phyloP scores from a whole-genome alignment of 2,797 vertebrate genomes.

The Platyrinchus mystaceus region DNA sequence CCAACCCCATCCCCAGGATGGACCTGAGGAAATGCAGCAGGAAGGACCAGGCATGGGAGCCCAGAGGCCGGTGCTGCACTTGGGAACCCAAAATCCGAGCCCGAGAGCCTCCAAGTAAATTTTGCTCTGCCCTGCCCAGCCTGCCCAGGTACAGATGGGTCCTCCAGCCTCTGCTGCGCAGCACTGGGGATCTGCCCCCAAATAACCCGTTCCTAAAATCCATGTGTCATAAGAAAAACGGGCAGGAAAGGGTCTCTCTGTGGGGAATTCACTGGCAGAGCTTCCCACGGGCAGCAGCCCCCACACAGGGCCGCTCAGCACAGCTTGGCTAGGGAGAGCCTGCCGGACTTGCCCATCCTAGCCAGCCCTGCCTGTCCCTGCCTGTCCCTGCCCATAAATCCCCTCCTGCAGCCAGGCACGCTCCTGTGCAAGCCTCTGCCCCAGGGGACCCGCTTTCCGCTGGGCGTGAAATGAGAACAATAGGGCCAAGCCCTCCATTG shows the following conservation, averaged over 20 bases:
- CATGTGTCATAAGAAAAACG: rapidly evolving
- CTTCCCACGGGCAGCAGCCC: neutral
- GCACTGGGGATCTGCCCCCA: neutral
- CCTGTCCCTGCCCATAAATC: neutral
- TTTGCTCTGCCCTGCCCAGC: neutral
- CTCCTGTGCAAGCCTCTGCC: neutral
- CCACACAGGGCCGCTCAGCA: neutral
- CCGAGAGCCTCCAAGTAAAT: rapidly evolving
- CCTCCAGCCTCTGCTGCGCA: neutral
- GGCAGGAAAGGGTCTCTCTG: neutral
- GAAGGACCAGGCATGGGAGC: rapidly evolving
- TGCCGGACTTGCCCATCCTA: neutral
- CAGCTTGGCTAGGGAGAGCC: rapidly evolving
- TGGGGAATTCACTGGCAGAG: neutral
- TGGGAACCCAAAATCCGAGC: neutral
- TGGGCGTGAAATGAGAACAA: constrained; percentile 47
- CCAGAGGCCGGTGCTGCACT: neutral
- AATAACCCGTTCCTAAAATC: neutral
- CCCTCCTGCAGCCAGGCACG: neutral
- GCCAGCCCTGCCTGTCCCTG: neutral
- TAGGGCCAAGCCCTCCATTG: constrained; percentile 59
- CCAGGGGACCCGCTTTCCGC: constrained; percentile 25
- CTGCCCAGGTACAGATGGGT: neutral
- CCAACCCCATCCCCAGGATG: rapidly evolving
- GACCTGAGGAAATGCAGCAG: rapidly evolving